Base-by-base conservation (phyloP, 1,140 invertebrate genomes). In the Orius laevigatus region DNA sequence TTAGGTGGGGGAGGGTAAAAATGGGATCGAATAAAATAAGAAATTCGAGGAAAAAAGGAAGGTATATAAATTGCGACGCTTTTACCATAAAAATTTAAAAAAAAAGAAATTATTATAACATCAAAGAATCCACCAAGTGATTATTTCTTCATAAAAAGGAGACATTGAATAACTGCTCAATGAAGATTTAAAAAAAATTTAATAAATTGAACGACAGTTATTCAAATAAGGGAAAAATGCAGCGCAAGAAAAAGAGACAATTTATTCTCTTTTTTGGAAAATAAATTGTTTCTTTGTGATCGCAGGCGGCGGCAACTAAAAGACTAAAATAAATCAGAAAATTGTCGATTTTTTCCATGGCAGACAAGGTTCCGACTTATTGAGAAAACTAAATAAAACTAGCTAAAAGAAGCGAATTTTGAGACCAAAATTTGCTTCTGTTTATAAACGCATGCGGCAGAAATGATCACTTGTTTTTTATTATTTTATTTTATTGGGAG, bases 301-400 rank as follows among this genome's bases (percentile, higher is more conserved):
- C 32, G 35, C 44, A 46, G 32, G 14, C 44, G 44, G 31, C 32
- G 44, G 44, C 44, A 46, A 41, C 12, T 12, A 46, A 46, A 46
- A 46, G 31, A 46, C 32, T 31, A 31, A 46, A 14, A 34, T 46
- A 33, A 34, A 6, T 46, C 16, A 34, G 34, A 12, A n/a, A n/a
- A n/a, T n/a, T n/a, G 11, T 19, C 15, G 20, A 11, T 15, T 41
- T 18, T 41, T 16, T 15, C 9, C 2, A 18, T 18, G 11, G 3
- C 1, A 39, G 25, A 25, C 25, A 3, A 25, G 8, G 25, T 25
- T 25, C 8, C 8, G 25, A 25, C 3, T 25, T 25, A 25, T 25
- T 25, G 8, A 25, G 25, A 25, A 25, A 25, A 25, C 25, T 25
- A 25, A 25, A 16, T 9, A 41, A 41, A 25, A 25, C 25, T 25